phyloP scores from a whole-genome alignment of 2,113 vertebrate species.

The Mirounga angustirostris region DNA sequence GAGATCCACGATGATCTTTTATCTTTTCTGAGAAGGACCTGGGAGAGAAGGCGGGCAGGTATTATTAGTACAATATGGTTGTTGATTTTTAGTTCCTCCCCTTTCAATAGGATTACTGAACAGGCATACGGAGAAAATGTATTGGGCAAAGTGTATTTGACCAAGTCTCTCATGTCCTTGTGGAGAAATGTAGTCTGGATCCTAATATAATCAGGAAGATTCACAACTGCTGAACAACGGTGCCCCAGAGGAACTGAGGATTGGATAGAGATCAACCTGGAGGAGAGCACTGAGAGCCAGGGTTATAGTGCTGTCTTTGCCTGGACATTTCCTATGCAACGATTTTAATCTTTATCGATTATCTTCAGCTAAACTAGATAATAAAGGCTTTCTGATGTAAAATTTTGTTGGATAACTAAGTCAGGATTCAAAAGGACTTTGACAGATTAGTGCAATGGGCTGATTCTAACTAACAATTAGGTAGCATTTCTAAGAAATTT shows the following conservation, averaged over 20 bases:
- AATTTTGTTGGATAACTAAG: background rate
- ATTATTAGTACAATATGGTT: background rate
- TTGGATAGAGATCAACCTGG: background rate
- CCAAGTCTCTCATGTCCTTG: slow-evolving; percentile 19
- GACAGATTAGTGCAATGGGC: background rate
- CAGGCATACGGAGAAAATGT: background rate
- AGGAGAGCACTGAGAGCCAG: background rate
- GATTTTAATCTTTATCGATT: background rate
- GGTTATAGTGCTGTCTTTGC: background rate
- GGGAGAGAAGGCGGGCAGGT: background rate
- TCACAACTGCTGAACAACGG: background rate
- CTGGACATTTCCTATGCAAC: background rate
- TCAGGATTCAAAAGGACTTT: background rate
- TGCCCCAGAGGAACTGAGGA: background rate
- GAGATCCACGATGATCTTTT: background rate
- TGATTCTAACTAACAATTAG: slow-evolving; percentile 20
- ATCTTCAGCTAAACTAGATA: slow-evolving; percentile 1
- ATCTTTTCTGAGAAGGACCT: slow-evolving; percentile 30
- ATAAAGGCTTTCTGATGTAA: slow-evolving; percentile 34
- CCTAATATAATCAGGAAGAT: background rate
- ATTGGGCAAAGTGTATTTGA: background rate
- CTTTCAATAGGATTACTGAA: background rate
- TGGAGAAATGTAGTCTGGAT: background rate
- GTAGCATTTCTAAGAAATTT: slow-evolving; percentile 23
- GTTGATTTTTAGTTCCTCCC: slow-evolving; percentile 25